Percentiles rank a stretch among this genome's conserved stretches.
phyloP scores from a whole-genome alignment of 2,888 invertebrate species.

The Anoplius nigerrimus region DNA sequence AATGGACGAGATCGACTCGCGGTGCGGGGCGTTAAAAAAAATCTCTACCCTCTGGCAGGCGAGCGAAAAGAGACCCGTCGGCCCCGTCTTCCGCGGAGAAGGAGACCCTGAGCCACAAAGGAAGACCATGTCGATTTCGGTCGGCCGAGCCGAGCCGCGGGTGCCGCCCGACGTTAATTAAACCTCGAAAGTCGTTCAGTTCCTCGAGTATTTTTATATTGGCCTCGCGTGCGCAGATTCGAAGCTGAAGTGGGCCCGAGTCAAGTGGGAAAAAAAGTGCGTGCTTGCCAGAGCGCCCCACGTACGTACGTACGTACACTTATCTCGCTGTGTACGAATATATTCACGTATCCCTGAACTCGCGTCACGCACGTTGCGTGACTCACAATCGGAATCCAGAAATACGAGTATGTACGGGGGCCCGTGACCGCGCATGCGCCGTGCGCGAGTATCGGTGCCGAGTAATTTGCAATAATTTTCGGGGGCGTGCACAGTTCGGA shows the following conservation, averaged over 20 bases:
- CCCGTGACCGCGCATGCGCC: not conserved
- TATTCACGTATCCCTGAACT: not conserved
- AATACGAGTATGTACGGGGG: not conserved
- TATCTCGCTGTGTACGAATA: not conserved
- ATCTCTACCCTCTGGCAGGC: no score
- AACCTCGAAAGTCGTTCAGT: not conserved
- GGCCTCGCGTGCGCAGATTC: constrained; percentile 11
- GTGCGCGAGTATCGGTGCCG: constrained; percentile 25
- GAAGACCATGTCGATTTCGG: not conserved
- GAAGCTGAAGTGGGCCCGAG: constrained; percentile 8
- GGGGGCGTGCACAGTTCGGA: constrained; percentile 29
- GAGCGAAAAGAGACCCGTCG: no score
- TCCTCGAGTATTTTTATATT: constrained; percentile 8
- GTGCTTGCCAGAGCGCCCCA: constrained; percentile 3
- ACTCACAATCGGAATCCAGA: constrained; percentile 27
- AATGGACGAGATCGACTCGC: no score
- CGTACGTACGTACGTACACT: not conserved
- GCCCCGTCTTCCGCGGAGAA: no score
- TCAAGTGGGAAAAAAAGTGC: constrained; percentile 7
- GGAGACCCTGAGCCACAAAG: not conserved
- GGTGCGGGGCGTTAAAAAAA: no score
- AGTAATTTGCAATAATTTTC: constrained; percentile 56
- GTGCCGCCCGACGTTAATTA: constrained; percentile 5
- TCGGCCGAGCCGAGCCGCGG: not conserved
- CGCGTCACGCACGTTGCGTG: constrained; percentile 31